Conservation (phyloP, 2,113 vertebrate species). For the Hippolais icterina region DNA sequence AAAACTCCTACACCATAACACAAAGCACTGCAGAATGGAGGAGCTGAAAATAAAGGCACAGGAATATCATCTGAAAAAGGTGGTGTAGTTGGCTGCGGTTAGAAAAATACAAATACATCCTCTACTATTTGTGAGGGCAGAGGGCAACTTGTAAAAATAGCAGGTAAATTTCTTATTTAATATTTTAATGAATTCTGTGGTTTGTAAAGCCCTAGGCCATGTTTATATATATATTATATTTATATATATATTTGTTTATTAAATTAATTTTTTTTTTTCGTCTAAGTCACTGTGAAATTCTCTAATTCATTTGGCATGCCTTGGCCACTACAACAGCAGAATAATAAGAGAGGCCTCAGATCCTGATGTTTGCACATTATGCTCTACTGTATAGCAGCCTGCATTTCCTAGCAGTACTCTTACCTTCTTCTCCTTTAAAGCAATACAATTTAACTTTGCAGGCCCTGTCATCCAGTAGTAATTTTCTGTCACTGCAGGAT, state of each 20-base stretch:
- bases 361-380: neutral
- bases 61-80: neutral
- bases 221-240: neutral
- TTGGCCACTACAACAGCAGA: neutral
- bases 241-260: neutral
- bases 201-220: slow-evolving; percentile 5
- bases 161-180: neutral
- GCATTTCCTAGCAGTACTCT: neutral
- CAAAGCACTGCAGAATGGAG: neutral
- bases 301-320: slow-evolving; percentile 35
- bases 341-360: neutral
- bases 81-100: neutral
- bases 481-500: slow-evolving; percentile 48
- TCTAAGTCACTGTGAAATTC: neutral
- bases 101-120: neutral
- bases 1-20: neutral
- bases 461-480: neutral
- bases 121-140: neutral
- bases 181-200: neutral
- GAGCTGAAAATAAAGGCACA: neutral
- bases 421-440: neutral
- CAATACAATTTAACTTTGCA: neutral
- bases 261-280: slow-evolving; percentile 13
- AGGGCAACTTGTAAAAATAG: neutral
- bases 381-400: neutral